These are phyloP conservation scores for Melanogrammus aeglefinus DNA, from an alignment of 2,797 vertebrate genomes.

Conservation along the genomic window DNA sequence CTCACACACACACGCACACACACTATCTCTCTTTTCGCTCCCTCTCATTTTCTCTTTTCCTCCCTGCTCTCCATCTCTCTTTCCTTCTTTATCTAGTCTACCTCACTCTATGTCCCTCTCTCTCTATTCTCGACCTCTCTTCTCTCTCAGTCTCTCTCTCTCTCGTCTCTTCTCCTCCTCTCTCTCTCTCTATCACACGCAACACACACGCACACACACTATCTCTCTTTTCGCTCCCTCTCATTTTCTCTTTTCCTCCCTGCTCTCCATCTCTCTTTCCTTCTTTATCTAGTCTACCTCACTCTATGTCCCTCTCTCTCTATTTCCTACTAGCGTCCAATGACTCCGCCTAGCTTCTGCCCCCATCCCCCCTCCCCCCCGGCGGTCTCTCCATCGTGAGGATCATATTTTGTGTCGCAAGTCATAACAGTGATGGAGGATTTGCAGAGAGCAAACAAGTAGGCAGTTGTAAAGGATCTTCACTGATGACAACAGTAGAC, in stretches of 20 bases:
- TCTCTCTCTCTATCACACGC: slow-evolving; percentile 20
- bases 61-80: slow-evolving; percentile 18
- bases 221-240: not conserved
- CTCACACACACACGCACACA: slow-evolving; percentile 2
- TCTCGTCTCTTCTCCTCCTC: no score
- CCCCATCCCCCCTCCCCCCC: not conserved
- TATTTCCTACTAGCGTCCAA: slow-evolving; percentile 51
- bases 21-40: not conserved
- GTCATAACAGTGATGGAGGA: no score
- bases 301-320: slow-evolving; percentile 32
- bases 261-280: slow-evolving; percentile 23
- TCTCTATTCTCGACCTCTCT: no score
- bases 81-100: slow-evolving; percentile 23
- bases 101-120: slow-evolving; percentile 34
- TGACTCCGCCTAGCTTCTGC: no score
- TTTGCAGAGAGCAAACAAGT: no score
- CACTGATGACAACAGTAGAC: slow-evolving; percentile 5
- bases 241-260: not conserved
- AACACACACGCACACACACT: not conserved
- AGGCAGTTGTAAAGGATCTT: no score
- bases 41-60: not conserved
- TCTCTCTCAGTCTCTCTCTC: no score
- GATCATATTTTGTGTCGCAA: no score
- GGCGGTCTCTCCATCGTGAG: not conserved
- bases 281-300: slow-evolving; percentile 23